Percentiles rank a stretch among this genome's conserved stretches.
phyloP scores from a whole-genome alignment of 2,888 invertebrate genomes.

The Nomada fucata region DNA sequence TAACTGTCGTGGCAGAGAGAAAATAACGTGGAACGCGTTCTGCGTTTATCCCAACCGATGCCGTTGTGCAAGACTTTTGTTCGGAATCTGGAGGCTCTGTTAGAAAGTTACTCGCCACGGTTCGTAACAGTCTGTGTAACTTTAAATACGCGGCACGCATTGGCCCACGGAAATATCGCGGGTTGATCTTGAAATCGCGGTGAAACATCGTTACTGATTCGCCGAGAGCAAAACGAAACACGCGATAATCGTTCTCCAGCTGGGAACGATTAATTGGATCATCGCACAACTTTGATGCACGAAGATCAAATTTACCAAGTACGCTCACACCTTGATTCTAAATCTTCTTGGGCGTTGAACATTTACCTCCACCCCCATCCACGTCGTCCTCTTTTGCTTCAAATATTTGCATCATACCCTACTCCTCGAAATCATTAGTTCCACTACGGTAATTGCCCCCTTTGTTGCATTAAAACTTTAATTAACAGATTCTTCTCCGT shows the following conservation, averaged over 20 bases:
- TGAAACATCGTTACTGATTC: neutral
- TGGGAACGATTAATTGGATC: neutral
- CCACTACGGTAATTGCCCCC: too few species aligned
- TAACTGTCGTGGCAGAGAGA: slow-evolving; percentile 42
- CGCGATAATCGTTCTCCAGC: neutral
- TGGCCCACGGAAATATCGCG: slow-evolving; percentile 28
- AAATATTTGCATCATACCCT: too few species aligned
- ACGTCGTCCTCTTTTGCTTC: too few species aligned
- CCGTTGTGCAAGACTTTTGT: slow-evolving; percentile 60
- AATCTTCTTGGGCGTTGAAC: neutral
- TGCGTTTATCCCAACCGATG: slow-evolving; percentile 51
- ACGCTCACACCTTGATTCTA: neutral
- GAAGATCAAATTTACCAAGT: neutral
- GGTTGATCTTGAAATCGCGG: slow-evolving; percentile 34
- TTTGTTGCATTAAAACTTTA: too few species aligned
- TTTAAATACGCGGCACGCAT: neutral
- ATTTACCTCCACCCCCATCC: too few species aligned
- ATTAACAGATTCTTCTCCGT: too few species aligned
- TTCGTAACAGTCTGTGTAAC: slow-evolving; percentile 38
- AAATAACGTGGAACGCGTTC: slow-evolving; percentile 47
- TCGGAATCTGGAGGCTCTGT: slow-evolving; percentile 49
- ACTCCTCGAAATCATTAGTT: too few species aligned
- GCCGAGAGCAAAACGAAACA: neutral
- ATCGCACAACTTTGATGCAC: neutral
- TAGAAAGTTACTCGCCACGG: slow-evolving; percentile 57